Conservation (phyloP, 2,888 invertebrate genomes). For the Steinernema carpocapsae region DNA sequence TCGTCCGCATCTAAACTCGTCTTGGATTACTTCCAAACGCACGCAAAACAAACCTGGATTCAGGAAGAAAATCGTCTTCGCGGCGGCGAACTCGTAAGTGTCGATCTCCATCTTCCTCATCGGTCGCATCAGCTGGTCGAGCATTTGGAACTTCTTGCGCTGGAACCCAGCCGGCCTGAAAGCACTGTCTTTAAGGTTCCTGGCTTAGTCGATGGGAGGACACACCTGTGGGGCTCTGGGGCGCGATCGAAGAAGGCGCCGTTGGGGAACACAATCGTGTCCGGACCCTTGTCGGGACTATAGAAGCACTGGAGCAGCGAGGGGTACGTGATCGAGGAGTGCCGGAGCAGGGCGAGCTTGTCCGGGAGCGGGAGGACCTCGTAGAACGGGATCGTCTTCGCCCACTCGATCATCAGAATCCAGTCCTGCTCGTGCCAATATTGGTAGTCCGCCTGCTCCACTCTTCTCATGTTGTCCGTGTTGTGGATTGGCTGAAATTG, state of each 20-base stretch:
- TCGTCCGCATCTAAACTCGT: conserved; percentile 63
- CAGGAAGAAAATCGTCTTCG: conserved; percentile 67
- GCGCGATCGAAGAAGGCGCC: conserved; percentile 66
- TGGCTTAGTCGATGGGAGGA: background rate
- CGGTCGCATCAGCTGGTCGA: conserved; percentile 66
- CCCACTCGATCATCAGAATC: conserved; percentile 68
- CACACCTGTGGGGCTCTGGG: conserved; percentile 52
- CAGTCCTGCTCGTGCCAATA: conserved; percentile 67
- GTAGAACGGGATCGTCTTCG: conserved; percentile 65
- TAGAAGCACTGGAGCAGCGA: conserved; percentile 67
- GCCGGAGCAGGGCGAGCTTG: conserved; percentile 64
- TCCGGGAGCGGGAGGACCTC: conserved; percentile 54
- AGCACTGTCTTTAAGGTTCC: background rate
- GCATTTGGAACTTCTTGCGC: conserved; percentile 61
- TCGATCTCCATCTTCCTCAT: conserved; percentile 63
- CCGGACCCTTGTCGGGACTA: conserved; percentile 62
- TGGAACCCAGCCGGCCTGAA: conserved; percentile 56
- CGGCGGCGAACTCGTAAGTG: conserved; percentile 65
- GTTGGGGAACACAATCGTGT: conserved; percentile 66
- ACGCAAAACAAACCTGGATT: conserved; percentile 61
- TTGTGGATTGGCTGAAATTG: conserved; percentile 33
- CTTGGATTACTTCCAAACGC: background rate
- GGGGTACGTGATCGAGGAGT: conserved; percentile 67
- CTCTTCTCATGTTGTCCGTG: conserved; percentile 47
- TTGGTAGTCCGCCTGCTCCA: conserved; percentile 56